These are phyloP conservation scores for Macroramphosus scolopax DNA, from an alignment of 2,797 vertebrate species.

Conservation along the genomic window DNA sequence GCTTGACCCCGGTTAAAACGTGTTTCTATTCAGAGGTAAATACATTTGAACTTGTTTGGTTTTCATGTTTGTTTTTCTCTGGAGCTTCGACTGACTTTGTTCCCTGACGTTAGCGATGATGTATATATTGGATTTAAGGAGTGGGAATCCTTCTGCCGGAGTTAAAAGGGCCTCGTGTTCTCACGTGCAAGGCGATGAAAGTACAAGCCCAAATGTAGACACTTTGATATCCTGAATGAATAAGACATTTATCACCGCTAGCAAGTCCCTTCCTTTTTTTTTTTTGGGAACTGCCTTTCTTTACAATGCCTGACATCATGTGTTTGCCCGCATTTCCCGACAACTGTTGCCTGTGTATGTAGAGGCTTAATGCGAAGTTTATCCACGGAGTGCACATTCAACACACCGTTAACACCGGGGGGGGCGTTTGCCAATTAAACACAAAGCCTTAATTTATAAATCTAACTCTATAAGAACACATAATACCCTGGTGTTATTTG, in stretches of 20 bases:
- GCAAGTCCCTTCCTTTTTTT: slow-evolving; percentile 70
- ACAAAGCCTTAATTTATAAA: slow-evolving; percentile 74
- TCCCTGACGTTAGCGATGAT: slow-evolving; percentile 46
- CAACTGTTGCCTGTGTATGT: slow-evolving; percentile 66
- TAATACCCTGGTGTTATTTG: slow-evolving; percentile 70
- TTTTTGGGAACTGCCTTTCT: slow-evolving; percentile 66
- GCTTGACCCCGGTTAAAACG: slow-evolving; percentile 13
- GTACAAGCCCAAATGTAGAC: slow-evolving; percentile 41
- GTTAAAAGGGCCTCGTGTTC: slow-evolving; percentile 49
- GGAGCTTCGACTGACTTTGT: slow-evolving; percentile 43
- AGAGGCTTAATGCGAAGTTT: slow-evolving; percentile 65
- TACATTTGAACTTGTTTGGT: slow-evolving; percentile 23
- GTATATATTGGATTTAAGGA: slow-evolving; percentile 33
- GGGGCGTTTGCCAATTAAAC: slow-evolving; percentile 68
- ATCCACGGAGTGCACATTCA: slow-evolving; percentile 73
- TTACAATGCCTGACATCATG: slow-evolving; percentile 72
- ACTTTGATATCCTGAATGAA: slow-evolving; percentile 62
- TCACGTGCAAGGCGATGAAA: slow-evolving; percentile 41
- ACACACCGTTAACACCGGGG: slow-evolving; percentile 67
- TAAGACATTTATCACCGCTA: slow-evolving; percentile 64
- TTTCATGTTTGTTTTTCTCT: slow-evolving; percentile 54
- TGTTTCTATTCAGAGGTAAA: slow-evolving; percentile 15
- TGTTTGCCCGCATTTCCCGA: slow-evolving; percentile 72
- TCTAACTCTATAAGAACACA: slow-evolving; percentile 62
- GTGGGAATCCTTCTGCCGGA: slow-evolving; percentile 42